Evolutionary conservation across 2,888 invertebrate species (phyloP), one percentile per base, ranked within the genome.

Genomic region (Meliscaeva auricollis): DNA sequence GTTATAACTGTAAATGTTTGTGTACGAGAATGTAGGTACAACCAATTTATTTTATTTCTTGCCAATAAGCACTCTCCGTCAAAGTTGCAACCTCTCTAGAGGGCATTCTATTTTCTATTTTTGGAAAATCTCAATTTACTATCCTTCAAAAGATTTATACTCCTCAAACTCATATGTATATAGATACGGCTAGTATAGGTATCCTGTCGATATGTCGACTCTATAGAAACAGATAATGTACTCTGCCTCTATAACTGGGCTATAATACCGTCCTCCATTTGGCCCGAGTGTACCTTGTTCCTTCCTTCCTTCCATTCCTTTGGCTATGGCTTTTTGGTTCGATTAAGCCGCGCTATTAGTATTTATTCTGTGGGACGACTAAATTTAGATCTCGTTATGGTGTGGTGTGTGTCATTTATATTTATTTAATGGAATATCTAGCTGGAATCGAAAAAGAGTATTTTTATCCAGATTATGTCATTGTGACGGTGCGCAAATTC

Each of bases 391-490:
- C 66, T 68, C 72, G 58, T 75, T 75, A 70, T 83, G 50, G 35
- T 70, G 50, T 70, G 80, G 60, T 70, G 74, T 84, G 75, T 84
- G 84, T 84, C 84, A 79, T 79, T 79, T 84, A 64, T 46, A 54
- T 66, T 38, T 38, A 38, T 80, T 72, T 46, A 75, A 80, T 84
- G 80, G 64, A 70, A 70, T 66, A 69, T 83, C 70, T 64, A 69
- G 58, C 79, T 84, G 84, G 84, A 84, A 68, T 80, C 38, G 69
- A 72, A 80, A 69, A 80, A 30, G 62, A n/a, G 60, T 75, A 44
- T 84, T 84, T 84, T 80, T 84, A 84, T 80, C 80, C 79, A 80
- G 72, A 79, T 84, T 84, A 84, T 84, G 84, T 84, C 84, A 84
- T 84, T 84, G 60, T 80, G 84, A 72, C 35, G 80, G 75, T 75